Evolutionary conservation across 2,888 invertebrate genomes (phyloP).

Genomic region (Ectropis crepuscularia): DNA sequence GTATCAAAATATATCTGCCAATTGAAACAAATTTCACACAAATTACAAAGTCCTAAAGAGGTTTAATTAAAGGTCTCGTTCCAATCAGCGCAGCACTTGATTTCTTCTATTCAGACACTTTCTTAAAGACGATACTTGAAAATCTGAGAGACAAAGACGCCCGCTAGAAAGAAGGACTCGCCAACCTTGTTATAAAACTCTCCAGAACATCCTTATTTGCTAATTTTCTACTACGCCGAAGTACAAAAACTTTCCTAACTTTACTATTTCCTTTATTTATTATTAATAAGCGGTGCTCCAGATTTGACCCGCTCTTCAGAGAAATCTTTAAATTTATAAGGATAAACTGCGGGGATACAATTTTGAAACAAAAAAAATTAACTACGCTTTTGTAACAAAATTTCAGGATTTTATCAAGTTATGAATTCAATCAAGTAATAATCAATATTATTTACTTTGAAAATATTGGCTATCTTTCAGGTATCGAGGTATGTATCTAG

Average conservation of each 20-base stretch:
- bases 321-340: no score
- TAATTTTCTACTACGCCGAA: slow-evolving; percentile 43
- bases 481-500: no score
- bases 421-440: no score
- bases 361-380: no score
- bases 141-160: slow-evolving; percentile 27
- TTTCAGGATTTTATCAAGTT: no score
- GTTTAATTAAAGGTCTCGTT: slow-evolving; percentile 15
- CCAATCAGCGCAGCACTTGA: slow-evolving; percentile 21
- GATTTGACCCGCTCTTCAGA: no score
- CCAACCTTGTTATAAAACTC: slow-evolving; percentile 48
- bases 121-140: slow-evolving; percentile 23
- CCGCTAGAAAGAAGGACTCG: slow-evolving; percentile 39
- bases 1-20: neutral
- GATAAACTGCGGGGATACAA: no score
- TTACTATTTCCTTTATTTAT: slow-evolving; percentile 21
- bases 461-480: no score
- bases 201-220: slow-evolving; percentile 35
- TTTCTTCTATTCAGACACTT: slow-evolving; percentile 29
- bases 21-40: slow-evolving; percentile 5
- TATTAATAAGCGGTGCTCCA: slow-evolving; percentile 4
- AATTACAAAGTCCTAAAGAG: slow-evolving; percentile 4
- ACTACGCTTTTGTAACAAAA: no score
- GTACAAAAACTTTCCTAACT: slow-evolving; percentile 28
- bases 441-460: no score